Percentiles rank a stretch among this genome's conserved stretches.
Evolutionary conservation across 2,113 vertebrate species (phyloP).

Genomic region (Mionectes macconnelli): DNA sequence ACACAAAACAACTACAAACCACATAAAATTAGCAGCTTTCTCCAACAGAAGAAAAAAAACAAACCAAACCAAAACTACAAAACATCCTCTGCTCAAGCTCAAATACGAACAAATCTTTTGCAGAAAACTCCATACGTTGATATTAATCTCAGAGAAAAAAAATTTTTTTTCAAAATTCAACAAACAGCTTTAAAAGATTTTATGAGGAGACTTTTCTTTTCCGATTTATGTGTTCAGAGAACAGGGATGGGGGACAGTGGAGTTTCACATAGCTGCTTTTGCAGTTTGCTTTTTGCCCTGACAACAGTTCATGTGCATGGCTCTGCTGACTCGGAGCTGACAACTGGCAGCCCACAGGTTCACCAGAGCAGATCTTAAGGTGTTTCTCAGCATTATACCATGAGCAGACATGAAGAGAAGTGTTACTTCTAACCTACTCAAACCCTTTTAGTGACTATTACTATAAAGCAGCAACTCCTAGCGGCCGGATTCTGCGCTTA

Average conservation of each 20-base stretch:
- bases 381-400: rapidly evolving
- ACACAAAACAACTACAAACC: background rate
- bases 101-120: background rate
- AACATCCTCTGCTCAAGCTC: background rate
- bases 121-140: background rate
- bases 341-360: rapidly evolving
- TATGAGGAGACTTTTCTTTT: background rate
- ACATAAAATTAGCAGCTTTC: background rate
- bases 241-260: too few relatives aligned
- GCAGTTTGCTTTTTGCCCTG: background rate
- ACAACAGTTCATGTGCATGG: rapidly evolving
- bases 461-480: background rate
- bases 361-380: background rate
- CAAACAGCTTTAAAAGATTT: background rate
- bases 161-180: background rate
- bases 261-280: background rate
- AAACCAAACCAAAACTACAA: background rate
- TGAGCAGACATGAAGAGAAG: background rate
- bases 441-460: background rate
- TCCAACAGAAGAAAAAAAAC: background rate
- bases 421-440: background rate
- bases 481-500: background rate
- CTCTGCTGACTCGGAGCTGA: background rate
- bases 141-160: background rate
- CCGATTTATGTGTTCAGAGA: background rate